Base-by-base conservation (phyloP, 2,113 vertebrate species). In the Edolisoma coerulescens region DNA sequence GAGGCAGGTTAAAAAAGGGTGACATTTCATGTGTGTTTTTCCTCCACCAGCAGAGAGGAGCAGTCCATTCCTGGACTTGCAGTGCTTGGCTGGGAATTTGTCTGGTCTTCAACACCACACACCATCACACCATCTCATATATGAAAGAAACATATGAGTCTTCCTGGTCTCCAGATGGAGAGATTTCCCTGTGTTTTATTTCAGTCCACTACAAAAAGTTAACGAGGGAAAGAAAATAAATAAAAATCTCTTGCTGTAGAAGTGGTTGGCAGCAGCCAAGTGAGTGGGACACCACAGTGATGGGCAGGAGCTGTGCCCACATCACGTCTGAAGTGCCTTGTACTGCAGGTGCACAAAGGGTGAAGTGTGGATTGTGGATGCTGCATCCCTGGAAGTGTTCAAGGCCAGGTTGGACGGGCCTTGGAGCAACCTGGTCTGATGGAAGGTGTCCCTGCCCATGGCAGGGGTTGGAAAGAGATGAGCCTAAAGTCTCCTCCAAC, bases 331-430 rank as follows among this genome's bases (percentile, higher is more conserved):
- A 32, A 56, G 28, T 10, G 18, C 57, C 21, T 16, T 7, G 10
- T 32, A 26, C 52, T 73, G 30, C 26, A 26, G 49, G 10, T 19
- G 33, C 37, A n/a, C 3, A 2, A 37, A 47, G 9, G 0, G 0
- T 17, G 39, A 49, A 52, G 33, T 2, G 4, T 42, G 20, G 32
- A 32, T 16, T 33, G 13, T 32, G 44, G 44, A 32, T 50, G 32
- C 27, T 16, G 22, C 53, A 77, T 44, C 27, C 22, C 14, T 37
- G 63, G 45, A 19, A 22, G 45, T 50, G 27, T 8, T 27, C 11
- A 52, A 37, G 6, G 33, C 17, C 37, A 33, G 45, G 9, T 1
- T 59, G 71, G 35, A 50, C 0, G 0, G 16, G 44, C 35, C 21
- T 59, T 76, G 61, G 27, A 37, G 44, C 35, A 67, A 12, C 17